Evolutionary conservation across 2,888 invertebrate genomes (phyloP).

Genomic region (Pachymerium ferrugineum): DNA sequence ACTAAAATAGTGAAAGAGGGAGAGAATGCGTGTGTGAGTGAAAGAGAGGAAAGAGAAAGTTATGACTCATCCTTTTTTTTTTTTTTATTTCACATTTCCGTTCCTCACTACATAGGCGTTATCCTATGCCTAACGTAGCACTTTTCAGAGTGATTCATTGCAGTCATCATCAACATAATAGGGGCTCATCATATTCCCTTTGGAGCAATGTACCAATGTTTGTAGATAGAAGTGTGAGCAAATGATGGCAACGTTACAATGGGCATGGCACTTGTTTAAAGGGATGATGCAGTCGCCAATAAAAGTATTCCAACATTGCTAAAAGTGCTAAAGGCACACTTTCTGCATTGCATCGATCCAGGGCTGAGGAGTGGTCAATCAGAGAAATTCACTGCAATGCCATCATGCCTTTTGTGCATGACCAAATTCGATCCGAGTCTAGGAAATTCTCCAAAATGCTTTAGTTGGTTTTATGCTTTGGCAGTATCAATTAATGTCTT

Average conservation of each 20-base stretch:
- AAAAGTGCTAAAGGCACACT: neutral
- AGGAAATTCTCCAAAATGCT: too few relatives aligned
- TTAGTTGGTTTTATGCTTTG: too few relatives aligned
- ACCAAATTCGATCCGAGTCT: neutral
- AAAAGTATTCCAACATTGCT: neutral
- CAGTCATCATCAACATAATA: slow-evolving; percentile 13
- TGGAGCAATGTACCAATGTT: neutral
- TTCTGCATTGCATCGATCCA: neutral
- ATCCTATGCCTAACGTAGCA: neutral
- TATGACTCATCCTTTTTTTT: neutral
- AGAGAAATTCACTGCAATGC: too few relatives aligned
- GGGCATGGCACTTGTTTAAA: neutral
- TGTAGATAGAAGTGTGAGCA: slow-evolving; percentile 6
- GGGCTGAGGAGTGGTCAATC: neutral
- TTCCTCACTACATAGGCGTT: slow-evolving; percentile 4
- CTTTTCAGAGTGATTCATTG: neutral
- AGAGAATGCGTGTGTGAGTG: too few relatives aligned
- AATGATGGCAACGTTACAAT: slow-evolving; percentile 9
- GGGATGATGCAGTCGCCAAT: neutral
- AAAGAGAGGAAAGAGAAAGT: neutral
- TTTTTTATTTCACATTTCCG: slow-evolving; percentile 9
- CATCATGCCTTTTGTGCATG: neutral
- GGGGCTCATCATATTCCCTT: slow-evolving; percentile 3
- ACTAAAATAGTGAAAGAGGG: neutral
- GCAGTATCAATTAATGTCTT: too few relatives aligned